These are phyloP conservation scores for Phortica magna DNA, from an alignment of 2,888 invertebrate species.

Conservation along the genomic window DNA sequence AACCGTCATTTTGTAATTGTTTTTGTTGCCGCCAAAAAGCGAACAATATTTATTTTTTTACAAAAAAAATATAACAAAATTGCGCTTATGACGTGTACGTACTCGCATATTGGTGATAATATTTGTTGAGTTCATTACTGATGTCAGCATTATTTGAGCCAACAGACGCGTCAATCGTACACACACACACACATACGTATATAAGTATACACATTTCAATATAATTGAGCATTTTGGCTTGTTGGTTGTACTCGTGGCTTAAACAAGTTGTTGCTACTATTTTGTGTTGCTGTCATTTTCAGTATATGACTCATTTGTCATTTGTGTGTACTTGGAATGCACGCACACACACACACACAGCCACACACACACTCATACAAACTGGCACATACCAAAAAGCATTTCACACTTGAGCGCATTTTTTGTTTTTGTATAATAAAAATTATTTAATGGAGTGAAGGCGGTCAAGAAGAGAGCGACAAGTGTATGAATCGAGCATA, in stretches of 20 bases:
- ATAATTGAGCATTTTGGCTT: neutral
- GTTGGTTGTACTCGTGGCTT: conserved; percentile 9
- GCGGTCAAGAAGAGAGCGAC: neutral
- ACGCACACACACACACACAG: neutral
- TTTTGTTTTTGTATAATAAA: neutral
- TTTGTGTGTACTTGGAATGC: neutral
- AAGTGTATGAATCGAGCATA: conserved; percentile 35
- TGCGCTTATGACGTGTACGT: neutral
- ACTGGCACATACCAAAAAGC: conserved; percentile 48
- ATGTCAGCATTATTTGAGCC: conserved; percentile 11
- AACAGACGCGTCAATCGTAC: neutral
- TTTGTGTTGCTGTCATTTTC: neutral
- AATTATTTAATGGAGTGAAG: neutral
- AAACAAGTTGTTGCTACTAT: conserved; percentile 24
- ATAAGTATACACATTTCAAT: neutral
- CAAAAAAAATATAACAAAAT: neutral
- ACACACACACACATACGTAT: neutral
- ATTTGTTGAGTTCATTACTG: conserved; percentile 4
- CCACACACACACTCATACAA: conserved; percentile 1
- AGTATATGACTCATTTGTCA: conserved; percentile 26
- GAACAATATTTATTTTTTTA: neutral
- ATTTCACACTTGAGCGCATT: conserved; percentile 58
- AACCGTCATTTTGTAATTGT: no score
- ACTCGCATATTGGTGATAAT: neutral
- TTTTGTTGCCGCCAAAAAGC: neutral